Evolutionary conservation across 1,140 invertebrate genomes (phyloP).

Genomic region (Dysdera silvatica): DNA sequence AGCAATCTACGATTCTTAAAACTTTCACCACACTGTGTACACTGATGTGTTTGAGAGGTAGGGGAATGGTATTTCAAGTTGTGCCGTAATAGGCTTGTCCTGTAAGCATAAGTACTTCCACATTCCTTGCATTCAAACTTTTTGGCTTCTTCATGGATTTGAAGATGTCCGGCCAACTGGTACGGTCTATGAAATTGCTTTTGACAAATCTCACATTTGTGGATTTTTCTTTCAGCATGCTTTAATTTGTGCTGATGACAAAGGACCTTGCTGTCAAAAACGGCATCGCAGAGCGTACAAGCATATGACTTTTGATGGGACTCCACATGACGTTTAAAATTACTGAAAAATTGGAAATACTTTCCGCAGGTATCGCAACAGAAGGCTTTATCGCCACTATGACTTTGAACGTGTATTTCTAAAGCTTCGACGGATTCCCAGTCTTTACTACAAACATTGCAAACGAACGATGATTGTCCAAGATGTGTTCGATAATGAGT

Average conservation of each 20-base stretch:
- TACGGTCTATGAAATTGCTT: constrained; percentile 9
- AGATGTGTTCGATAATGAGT: constrained; percentile 1
- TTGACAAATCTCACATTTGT: constrained; percentile 3
- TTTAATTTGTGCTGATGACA: constrained; percentile 18
- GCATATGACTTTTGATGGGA: background rate
- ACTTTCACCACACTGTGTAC: background rate
- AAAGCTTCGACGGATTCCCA: no score
- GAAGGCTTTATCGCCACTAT: background rate
- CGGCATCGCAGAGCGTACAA: constrained; percentile 3
- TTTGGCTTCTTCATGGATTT: background rate
- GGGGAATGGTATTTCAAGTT: constrained; percentile 7
- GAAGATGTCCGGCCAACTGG: background rate
- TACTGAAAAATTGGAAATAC: background rate
- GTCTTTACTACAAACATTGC: background rate
- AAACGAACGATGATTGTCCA: background rate
- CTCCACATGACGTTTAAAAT: constrained; percentile 2
- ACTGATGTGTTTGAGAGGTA: background rate
- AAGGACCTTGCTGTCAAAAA: background rate
- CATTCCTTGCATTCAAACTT: constrained; percentile 4
- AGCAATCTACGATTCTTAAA: constrained; percentile 15
- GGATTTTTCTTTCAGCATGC: constrained; percentile 3
- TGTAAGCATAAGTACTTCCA: constrained; percentile 2
- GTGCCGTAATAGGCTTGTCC: constrained; percentile 10
- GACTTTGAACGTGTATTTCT: no score
- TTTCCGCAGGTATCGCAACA: constrained; percentile 1